Base-by-base conservation (phyloP, 1,140 invertebrate species). In the Neodiprion pinetum region DNA sequence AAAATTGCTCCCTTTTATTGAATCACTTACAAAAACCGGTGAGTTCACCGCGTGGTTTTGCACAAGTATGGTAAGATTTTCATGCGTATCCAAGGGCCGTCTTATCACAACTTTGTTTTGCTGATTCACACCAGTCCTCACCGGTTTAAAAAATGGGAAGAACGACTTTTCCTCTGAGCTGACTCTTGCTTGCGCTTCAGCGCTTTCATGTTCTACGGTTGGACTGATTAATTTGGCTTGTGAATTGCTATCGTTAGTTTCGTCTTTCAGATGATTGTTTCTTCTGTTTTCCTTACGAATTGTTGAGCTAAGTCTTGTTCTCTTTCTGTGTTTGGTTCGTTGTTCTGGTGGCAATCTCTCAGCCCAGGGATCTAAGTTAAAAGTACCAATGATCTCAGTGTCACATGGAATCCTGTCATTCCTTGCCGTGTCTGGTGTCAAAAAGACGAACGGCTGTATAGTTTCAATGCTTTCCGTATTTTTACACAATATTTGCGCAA, bases 401-500 rank as follows among this genome's bases (percentile, higher is more conserved):
- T 92, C 87, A 72, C 97, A 93, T 5, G 91, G 90, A 7, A 93
- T 85, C 80, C 95, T 91, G 74, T 92, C 82, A 76, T 94, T 93
- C 74, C 89, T 89, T 66, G 93, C 77, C 74, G 88, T 84, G 91
- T 91, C 91, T 85, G 93, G 80, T 67, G 90, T 87, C 65, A 95
- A 81, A 83, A 97, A 96, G 0, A 95, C 95, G 81, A 96, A 94
- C 2, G 92, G 92, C 83, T 94, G 93, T 28, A 94, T 84, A 9
- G 87, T 92, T 48, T 96, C 92, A 47, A 94, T 92, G 40, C 91
- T 91, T 72, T 95, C 93, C 76, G 93, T 90, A 28, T 96, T 97
- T 73, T 94, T 92, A 83, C 98, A 99, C 1, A 99, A 88, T 0
- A 99, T 91, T 80, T 96, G 92, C 0, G 96, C 93, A 17, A 99